These are phyloP conservation scores for Forpus xanthops DNA, from an alignment of 2,797 vertebrate species.

Conservation along the genomic window DNA sequence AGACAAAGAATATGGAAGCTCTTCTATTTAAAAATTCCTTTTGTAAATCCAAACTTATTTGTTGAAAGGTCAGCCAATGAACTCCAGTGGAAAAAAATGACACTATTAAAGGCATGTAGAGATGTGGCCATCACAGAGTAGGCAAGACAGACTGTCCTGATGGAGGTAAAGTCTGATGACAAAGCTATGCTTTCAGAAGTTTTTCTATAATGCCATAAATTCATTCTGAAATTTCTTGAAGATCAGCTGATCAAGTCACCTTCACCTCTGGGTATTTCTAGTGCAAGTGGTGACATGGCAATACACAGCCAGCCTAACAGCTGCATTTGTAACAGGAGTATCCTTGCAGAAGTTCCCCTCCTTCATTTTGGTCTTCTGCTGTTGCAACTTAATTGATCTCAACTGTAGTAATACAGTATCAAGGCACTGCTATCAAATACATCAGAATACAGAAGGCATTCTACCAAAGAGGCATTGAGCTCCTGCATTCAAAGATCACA, in stretches of 20 bases:
- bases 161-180: background rate
- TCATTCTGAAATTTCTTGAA: background rate
- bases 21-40: background rate
- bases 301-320: background rate
- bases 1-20: background rate
- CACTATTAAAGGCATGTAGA: background rate
- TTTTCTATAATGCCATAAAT: background rate
- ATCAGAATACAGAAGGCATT: background rate
- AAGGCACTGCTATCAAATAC: background rate
- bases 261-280: background rate
- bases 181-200: background rate
- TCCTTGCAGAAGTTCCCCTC: background rate
- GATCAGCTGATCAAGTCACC: background rate
- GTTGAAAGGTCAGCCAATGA: constrained; percentile 7
- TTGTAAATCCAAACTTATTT: background rate
- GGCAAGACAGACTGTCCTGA: background rate
- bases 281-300: background rate
- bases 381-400: background rate
- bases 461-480: background rate
- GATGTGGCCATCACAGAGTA: background rate
- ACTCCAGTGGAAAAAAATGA: background rate
- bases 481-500: background rate
- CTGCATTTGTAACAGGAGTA: background rate
- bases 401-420: background rate
- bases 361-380: background rate